These are phyloP conservation scores for Thymelicus acteon DNA, from an alignment of 2,888 invertebrate species.

Conservation along the genomic window DNA sequence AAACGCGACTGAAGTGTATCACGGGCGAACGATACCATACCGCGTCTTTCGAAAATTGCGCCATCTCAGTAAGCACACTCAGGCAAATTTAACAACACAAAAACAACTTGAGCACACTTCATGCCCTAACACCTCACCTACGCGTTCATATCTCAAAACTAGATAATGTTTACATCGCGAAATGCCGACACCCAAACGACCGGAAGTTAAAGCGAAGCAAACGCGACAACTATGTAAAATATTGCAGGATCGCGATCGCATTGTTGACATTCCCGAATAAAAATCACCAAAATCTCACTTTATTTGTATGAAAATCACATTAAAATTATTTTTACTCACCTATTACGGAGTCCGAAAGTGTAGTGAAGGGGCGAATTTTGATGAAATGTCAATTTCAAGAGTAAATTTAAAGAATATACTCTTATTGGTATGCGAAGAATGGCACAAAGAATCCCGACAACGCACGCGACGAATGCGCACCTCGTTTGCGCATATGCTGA, in stretches of 20 bases:
- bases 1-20: conserved; percentile 86
- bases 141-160: conserved; percentile 77
- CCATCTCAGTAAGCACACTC: conserved; percentile 84
- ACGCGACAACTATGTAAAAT: conserved; percentile 92
- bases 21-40: conserved; percentile 84
- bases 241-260: conserved; percentile 91
- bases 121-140: conserved; percentile 76
- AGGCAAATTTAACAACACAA: conserved; percentile 83
- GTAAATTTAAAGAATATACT: conserved; percentile 90
- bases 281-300: conserved; percentile 85
- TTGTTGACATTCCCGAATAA: conserved; percentile 89
- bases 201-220: conserved; percentile 86
- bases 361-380: conserved; percentile 87
- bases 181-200: conserved; percentile 83
- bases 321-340: conserved; percentile 88
- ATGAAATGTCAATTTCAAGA: conserved; percentile 86
- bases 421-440: conserved; percentile 97
- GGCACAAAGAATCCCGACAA: conserved; percentile 99
- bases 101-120: conserved; percentile 83
- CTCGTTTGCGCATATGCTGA: conserved; percentile 92
- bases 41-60: conserved; percentile 86
- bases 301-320: conserved; percentile 86
- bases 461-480: conserved; percentile 94
- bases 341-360: conserved; percentile 87
- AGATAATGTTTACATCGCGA: conserved; percentile 85